Percentiles rank a stretch among this genome's conserved stretches.
phyloP scores from a whole-genome alignment of 2,797 vertebrate genomes.

The Apogon hyalosoma region DNA sequence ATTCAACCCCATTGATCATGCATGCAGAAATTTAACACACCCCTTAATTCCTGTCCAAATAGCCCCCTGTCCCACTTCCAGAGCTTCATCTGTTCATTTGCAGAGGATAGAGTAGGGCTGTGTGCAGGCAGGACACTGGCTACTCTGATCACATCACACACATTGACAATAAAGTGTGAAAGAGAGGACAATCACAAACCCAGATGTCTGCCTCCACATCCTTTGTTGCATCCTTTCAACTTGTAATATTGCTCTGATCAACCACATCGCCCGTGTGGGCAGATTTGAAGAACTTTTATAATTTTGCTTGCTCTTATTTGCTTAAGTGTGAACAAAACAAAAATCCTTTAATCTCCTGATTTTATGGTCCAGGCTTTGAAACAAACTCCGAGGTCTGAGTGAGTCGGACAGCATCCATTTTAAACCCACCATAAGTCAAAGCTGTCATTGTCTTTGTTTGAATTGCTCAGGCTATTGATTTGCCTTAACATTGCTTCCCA shows the following conservation, averaged over 20 bases:
- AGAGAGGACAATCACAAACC: slow-evolving; percentile 39
- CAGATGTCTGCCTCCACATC: slow-evolving; percentile 34
- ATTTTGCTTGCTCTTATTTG: not conserved
- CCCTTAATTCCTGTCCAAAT: slow-evolving; percentile 92
- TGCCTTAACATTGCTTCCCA: slow-evolving; percentile 65
- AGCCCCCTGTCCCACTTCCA: slow-evolving; percentile 77
- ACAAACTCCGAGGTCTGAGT: slow-evolving; percentile 3
- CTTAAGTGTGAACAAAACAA: not conserved
- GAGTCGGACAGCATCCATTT: slow-evolving; percentile 6
- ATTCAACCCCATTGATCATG: slow-evolving; percentile 95
- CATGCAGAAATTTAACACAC: slow-evolving; percentile 98
- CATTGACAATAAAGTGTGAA: slow-evolving; percentile 24
- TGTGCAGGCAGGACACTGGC: slow-evolving; percentile 48
- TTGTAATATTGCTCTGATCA: slow-evolving; percentile 1
- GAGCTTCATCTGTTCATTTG: slow-evolving; percentile 81
- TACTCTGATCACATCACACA: slow-evolving; percentile 13
- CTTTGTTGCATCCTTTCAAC: slow-evolving; percentile 8
- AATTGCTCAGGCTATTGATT: slow-evolving; percentile 65
- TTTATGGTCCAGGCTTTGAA: slow-evolving; percentile 21
- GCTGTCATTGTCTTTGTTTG: slow-evolving; percentile 59
- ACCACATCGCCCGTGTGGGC: not conserved
- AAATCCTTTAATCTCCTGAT: not conserved
- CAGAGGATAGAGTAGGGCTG: slow-evolving; percentile 74
- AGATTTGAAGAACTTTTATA: not conserved
- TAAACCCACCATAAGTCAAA: slow-evolving; percentile 38